These are phyloP conservation scores for Camponotus fellah DNA, from an alignment of 2,888 invertebrate genomes.

Conservation along the genomic window DNA sequence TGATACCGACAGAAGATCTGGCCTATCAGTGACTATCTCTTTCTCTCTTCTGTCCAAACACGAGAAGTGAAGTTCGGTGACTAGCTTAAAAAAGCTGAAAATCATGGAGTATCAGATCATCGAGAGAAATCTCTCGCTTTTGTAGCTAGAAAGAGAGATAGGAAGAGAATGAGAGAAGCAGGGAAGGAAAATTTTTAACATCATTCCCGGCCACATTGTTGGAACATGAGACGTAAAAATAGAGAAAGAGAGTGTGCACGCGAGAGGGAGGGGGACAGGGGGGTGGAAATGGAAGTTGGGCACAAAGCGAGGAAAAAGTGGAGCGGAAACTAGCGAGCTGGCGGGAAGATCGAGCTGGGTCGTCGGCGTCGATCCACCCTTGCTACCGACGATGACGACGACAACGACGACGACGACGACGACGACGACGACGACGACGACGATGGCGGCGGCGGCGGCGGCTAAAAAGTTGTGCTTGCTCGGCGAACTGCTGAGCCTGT, in stretches of 20 bases:
- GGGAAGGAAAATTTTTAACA: constrained; percentile 35
- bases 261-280: not conserved
- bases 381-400: constrained; percentile 1
- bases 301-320: constrained; percentile 18
- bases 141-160: not conserved
- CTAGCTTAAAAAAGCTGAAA: constrained; percentile 26
- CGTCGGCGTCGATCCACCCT: not conserved
- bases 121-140: constrained; percentile 5
- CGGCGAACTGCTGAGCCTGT: constrained; percentile 60
- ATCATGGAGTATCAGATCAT: constrained; percentile 8
- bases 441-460: not conserved
- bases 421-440: not conserved
- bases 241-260: not conserved
- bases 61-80: constrained; percentile 8
- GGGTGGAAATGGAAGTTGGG: not conserved
- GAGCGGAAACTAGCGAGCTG: constrained; percentile 27
- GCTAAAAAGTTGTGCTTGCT: constrained; percentile 56
- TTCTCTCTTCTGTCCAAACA: not conserved
- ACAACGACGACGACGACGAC: not conserved
- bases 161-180: not conserved
- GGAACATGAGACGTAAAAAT: constrained; percentile 61
- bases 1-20: not conserved
- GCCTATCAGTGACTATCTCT: not conserved
- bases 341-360: constrained; percentile 29
- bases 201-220: constrained; percentile 16